Percentiles rank a stretch among this genome's conserved stretches.
These are phyloP conservation scores for Sebastiscus tertius DNA, from an alignment of 2,797 vertebrate genomes.

Conservation along the genomic window DNA sequence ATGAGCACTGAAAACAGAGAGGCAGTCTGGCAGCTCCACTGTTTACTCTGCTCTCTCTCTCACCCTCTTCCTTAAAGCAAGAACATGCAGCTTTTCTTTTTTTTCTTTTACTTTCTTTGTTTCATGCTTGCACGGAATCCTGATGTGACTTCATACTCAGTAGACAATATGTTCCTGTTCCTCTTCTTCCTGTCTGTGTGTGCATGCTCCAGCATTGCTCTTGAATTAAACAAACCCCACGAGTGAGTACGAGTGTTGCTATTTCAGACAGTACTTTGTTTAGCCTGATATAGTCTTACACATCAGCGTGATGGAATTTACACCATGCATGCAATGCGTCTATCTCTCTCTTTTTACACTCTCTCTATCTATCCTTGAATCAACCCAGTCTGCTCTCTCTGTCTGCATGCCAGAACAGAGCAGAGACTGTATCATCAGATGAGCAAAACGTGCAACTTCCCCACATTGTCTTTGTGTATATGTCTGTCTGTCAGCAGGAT, in stretches of 20 bases:
- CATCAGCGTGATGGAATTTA: conserved; percentile 60
- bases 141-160: neutral
- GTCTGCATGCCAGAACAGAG: conserved; percentile 40
- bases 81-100: neutral
- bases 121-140: neutral
- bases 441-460: conserved; percentile 18
- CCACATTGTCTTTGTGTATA: conserved; percentile 29
- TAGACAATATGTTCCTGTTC: neutral
- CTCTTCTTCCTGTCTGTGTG: neutral
- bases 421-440: conserved; percentile 8
- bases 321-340: conserved; percentile 32
- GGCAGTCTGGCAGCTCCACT: conserved; percentile 27
- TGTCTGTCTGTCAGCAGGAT: conserved; percentile 15
- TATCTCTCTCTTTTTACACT: conserved; percentile 14
- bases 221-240: conserved; percentile 1
- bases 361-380: conserved; percentile 57
- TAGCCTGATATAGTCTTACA: conserved; percentile 33
- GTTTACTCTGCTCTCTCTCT: conserved; percentile 34
- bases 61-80: neutral
- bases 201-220: neutral
- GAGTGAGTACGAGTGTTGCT: neutral
- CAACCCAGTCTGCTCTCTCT: conserved; percentile 24
- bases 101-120: neutral
- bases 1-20: conserved; percentile 41
- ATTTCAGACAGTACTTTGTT: conserved; percentile 41